A percentile compares a stretch with the other conserved stretches of the same genome.
Conservation (phyloP, 2,888 invertebrate species). For the Orchestes rusci region DNA sequence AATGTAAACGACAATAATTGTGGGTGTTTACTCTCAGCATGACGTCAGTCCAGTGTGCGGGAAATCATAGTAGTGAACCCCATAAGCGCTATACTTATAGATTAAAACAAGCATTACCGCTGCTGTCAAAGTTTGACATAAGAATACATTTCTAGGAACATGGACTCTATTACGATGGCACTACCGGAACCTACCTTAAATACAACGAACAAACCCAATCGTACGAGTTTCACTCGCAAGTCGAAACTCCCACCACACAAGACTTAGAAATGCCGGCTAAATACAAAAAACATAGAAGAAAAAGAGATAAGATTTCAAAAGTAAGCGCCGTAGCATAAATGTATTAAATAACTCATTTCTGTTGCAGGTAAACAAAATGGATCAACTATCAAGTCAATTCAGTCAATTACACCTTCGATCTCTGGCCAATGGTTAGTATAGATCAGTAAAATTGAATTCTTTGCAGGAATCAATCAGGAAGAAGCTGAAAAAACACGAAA, state of each 20-base stretch:
- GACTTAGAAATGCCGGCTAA: background rate
- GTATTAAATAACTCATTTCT: no score
- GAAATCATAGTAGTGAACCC: no score
- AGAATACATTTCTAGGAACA: slow-evolving; percentile 56
- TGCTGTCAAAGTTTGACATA: background rate
- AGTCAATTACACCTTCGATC: slow-evolving; percentile 44
- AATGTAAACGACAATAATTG: no score
- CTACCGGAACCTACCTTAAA: slow-evolving; percentile 74
- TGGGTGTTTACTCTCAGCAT: no score
- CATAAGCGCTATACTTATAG: no score
- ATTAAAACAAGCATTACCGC: no score
- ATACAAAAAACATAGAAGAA: no score
- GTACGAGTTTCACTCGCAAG: slow-evolving; percentile 77
- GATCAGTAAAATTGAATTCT: slow-evolving; percentile 38
- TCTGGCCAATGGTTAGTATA: slow-evolving; percentile 52
- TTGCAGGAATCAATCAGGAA: slow-evolving; percentile 37
- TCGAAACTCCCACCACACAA: slow-evolving; percentile 30
- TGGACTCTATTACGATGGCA: slow-evolving; percentile 83
- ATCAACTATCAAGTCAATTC: slow-evolving; percentile 40
- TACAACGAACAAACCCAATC: slow-evolving; percentile 69
- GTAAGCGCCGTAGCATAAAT: no score
- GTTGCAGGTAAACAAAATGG: slow-evolving; percentile 44
- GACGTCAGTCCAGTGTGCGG: no score
- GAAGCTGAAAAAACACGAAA: slow-evolving; percentile 27
- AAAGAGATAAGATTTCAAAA: no score